A percentile compares a stretch with the other conserved stretches of the same genome.
These are phyloP conservation scores for Montifringilla adamsi DNA, from an alignment of 2,113 vertebrate species.

Conservation along the genomic window DNA sequence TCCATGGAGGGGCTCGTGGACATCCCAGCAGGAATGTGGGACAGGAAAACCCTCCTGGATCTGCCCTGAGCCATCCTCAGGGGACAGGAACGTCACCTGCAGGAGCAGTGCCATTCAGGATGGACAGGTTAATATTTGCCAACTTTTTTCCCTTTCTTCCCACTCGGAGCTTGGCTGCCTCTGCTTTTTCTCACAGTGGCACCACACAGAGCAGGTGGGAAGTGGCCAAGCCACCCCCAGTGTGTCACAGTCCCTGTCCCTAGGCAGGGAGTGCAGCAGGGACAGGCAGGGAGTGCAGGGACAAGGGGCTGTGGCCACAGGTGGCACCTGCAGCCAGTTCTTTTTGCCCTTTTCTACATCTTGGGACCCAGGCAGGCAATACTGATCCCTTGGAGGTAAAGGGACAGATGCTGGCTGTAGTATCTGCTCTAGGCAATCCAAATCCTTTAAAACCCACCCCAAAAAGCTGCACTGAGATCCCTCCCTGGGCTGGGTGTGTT, in stretches of 20 bases:
- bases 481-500: neutral
- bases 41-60: neutral
- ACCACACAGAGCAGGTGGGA: neutral
- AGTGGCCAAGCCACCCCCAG: neutral
- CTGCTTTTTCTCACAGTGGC: neutral
- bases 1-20: neutral
- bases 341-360: neutral
- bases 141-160: neutral
- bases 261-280: neutral
- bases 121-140: neutral
- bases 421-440: neutral
- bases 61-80: neutral
- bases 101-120: neutral
- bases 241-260: accelerated
- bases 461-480: neutral
- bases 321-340: neutral
- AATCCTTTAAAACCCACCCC: neutral
- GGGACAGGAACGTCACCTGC: neutral
- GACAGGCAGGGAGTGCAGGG: neutral
- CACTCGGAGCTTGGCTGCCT: neutral
- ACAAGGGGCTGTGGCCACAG: accelerated
- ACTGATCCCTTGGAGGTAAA: neutral
- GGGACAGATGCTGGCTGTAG: neutral
- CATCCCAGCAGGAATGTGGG: neutral
- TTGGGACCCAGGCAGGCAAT: neutral